Base-by-base conservation (phyloP, 2,797 vertebrate species). In the Microtus obscurus region DNA sequence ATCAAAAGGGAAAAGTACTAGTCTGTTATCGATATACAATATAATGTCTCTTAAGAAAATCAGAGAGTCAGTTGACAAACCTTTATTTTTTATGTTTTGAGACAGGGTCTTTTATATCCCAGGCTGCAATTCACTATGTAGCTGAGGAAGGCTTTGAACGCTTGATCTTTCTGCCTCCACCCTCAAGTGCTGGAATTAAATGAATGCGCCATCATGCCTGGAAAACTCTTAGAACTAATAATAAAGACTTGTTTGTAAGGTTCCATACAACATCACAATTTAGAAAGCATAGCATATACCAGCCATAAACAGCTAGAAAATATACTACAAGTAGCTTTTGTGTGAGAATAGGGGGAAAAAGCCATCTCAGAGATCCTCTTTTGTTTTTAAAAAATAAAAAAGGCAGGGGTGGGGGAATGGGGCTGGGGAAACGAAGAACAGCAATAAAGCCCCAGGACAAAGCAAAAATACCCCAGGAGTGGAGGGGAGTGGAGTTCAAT, bases 1-100 rank as follows among this genome's bases (percentile, higher is more conserved):
- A 40, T 27, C 56, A 78, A 93, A 87, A 93, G 6, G n/a, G 5
- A 76, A 88, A 89, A 65, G 73, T 27, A 80, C 21, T n/a, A 61
- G 83, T 74, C 9, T 88, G 5, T 67, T 48, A 88, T 73, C 93
- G n/a, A 74, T 16, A 51, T n/a, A 77, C 40, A 89, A 61, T 59
- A 31, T 31, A 59, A 40, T 59, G 37, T 79, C 9, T 82, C n/a
- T 85, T 23, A 73, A 82, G 53, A 90, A 95, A 95, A 87, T 71
- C n/a, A 80, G 59, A 81, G 76, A 94, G 59, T 77, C 51, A 87
- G 56, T 3, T 51, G 90, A 78, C 29, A 95, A 71, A 53, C 13
- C 19, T 87, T 73, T 56, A 21, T 37, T 73, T 73, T 73, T 73
- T n/a, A n/a, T 53, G 34, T 56, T 85, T 73, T 73, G 78, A 73